Evolutionary conservation across 2,797 vertebrate species (phyloP).

Genomic region (Oreochromis mossambicus): DNA sequence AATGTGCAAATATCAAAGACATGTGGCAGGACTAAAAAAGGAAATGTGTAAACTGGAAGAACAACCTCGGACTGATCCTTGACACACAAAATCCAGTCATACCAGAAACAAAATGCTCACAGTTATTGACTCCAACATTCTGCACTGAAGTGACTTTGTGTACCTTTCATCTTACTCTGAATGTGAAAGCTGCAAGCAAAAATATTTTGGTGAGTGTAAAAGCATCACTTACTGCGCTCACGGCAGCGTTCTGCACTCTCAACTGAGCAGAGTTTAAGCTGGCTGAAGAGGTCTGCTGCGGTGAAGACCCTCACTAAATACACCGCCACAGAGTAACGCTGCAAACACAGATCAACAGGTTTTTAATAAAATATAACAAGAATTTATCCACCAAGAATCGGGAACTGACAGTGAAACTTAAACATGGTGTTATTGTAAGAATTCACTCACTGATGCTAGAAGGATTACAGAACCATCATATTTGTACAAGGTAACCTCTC

Average conservation of each 20-base stretch:
- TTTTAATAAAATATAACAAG: not conserved
- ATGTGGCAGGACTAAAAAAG: not conserved
- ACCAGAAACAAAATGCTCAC: not conserved
- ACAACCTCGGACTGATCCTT: not conserved
- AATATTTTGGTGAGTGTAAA: not conserved
- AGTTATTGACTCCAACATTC: not conserved
- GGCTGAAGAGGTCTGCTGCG: slow-evolving; percentile 90
- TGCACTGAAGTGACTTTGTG: not conserved
- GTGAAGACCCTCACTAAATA: slow-evolving; percentile 94
- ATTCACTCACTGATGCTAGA: not conserved
- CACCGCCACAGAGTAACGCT: slow-evolving; percentile 95
- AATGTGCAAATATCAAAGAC: not conserved
- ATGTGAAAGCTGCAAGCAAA: not conserved
- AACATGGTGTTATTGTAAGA: not conserved
- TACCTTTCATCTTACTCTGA: not conserved
- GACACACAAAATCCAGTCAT: not conserved
- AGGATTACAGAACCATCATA: not conserved
- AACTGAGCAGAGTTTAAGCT: slow-evolving; percentile 92
- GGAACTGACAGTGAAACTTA: not conserved
- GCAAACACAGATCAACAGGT: slow-evolving; percentile 17
- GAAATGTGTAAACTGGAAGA: not conserved
- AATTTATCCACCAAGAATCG: not conserved
- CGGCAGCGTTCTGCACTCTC: slow-evolving; percentile 95
- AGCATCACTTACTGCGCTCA: slow-evolving; percentile 86
- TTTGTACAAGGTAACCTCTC: not conserved